phyloP scores from a whole-genome alignment of 2,888 invertebrate species.

The Myathropa florea region DNA sequence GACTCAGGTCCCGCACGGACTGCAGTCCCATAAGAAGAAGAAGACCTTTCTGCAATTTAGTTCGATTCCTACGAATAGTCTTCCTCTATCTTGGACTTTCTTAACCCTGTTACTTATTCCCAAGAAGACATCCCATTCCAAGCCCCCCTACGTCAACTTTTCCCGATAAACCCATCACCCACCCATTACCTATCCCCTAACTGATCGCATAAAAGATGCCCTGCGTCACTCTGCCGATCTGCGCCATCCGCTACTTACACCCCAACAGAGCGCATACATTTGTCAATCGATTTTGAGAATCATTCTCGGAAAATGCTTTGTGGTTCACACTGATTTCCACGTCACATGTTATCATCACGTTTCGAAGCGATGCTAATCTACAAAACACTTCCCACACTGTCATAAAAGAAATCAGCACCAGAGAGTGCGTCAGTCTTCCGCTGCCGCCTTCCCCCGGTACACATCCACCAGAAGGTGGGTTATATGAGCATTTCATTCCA shows the following conservation, averaged over 20 bases:
- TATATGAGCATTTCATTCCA: constrained; percentile 4
- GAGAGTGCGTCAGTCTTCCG: neutral
- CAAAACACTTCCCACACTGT: constrained; percentile 12
- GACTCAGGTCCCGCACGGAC: too few relatives aligned
- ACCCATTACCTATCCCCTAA: too few relatives aligned
- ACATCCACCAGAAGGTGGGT: neutral
- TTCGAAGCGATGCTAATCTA: constrained; percentile 19
- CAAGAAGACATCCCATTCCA: too few relatives aligned
- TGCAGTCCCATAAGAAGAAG: too few relatives aligned
- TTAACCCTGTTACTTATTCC: too few relatives aligned
- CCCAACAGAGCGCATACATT: neutral
- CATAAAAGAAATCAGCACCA: neutral
- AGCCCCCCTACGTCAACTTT: too few relatives aligned
- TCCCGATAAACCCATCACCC: too few relatives aligned
- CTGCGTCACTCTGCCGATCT: too few relatives aligned
- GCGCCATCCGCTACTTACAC: neutral
- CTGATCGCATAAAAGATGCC: too few relatives aligned
- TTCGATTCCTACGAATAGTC: too few relatives aligned
- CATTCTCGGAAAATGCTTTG: neutral
- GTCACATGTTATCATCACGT: constrained; percentile 27
- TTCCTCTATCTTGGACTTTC: too few relatives aligned
- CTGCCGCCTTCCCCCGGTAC: neutral
- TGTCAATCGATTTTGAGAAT: neutral
- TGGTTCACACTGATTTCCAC: constrained; percentile 7
- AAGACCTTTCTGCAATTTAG: too few relatives aligned